Conservation (phyloP, 2,888 invertebrate species). For the Lithophane socia region DNA sequence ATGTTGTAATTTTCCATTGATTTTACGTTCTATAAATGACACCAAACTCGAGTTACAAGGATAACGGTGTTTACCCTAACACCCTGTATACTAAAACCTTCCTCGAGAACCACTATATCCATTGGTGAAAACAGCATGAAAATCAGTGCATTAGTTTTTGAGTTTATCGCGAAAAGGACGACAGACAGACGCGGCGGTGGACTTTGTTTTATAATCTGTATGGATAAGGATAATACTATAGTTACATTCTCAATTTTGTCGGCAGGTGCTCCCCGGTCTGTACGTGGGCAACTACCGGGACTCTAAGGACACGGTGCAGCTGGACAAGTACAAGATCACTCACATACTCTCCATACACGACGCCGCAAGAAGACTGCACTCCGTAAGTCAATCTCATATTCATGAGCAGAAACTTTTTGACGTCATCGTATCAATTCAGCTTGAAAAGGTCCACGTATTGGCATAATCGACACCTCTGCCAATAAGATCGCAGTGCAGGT, state of each 20-base stretch:
- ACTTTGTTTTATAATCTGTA: no score
- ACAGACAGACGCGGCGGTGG: no score
- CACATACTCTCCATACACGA: slow-evolving; percentile 99
- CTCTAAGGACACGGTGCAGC: slow-evolving; percentile 97
- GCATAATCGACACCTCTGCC: not conserved
- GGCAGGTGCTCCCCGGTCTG: slow-evolving; percentile 97
- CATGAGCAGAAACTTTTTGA: not conserved
- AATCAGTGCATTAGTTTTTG: no score
- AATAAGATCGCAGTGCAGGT: not conserved
- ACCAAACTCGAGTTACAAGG: no score
- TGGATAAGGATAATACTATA: no score
- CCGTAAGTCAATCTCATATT: slow-evolving; percentile 90
- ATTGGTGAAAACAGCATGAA: no score
- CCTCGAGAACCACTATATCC: no score
- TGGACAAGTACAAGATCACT: slow-evolving; percentile 97
- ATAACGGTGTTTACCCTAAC: no score
- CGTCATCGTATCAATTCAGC: not conserved
- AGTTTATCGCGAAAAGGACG: no score
- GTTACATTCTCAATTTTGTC: slow-evolving; percentile 51
- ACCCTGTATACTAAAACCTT: no score
- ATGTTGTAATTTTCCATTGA: no score
- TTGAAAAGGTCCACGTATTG: not conserved
- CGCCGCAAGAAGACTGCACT: slow-evolving; percentile 96
- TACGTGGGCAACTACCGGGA: slow-evolving; percentile 99
- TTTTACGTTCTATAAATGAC: no score